Conservation (phyloP, 2,113 vertebrate species). For the Candoia aspera region DNA sequence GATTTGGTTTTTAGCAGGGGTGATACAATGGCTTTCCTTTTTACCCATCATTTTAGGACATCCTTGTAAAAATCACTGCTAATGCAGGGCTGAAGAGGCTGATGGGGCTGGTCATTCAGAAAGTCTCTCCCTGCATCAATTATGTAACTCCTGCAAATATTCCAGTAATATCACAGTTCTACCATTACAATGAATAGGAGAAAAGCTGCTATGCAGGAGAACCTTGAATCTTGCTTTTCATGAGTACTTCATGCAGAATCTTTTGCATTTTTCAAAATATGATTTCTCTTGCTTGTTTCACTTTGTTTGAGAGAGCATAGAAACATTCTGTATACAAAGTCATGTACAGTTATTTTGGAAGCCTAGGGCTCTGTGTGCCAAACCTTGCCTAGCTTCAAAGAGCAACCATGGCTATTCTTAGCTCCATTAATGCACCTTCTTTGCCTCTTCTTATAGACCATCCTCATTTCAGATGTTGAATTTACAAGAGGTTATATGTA, state of each 20-base stretch:
- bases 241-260: background rate
- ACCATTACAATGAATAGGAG: background rate
- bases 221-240: background rate
- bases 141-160: background rate
- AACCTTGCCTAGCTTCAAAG: background rate
- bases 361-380: background rate
- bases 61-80: background rate
- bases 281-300: background rate
- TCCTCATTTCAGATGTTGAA: background rate
- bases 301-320: background rate
- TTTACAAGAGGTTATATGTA: background rate
- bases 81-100: background rate
- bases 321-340: background rate
- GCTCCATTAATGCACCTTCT: background rate
- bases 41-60: background rate
- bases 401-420: background rate
- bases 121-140: background rate
- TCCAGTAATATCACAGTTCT: background rate
- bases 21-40: background rate
- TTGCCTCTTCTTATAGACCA: background rate
- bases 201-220: background rate
- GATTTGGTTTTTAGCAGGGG: background rate
- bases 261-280: background rate
- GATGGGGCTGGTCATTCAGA: background rate
- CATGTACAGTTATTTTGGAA: background rate